Percentiles rank a stretch among this genome's conserved stretches.
These are phyloP conservation scores for Bolinopsis microptera DNA, from an alignment of 37 sponge, comb jelly and placozoan genomes.

Conservation along the genomic window DNA sequence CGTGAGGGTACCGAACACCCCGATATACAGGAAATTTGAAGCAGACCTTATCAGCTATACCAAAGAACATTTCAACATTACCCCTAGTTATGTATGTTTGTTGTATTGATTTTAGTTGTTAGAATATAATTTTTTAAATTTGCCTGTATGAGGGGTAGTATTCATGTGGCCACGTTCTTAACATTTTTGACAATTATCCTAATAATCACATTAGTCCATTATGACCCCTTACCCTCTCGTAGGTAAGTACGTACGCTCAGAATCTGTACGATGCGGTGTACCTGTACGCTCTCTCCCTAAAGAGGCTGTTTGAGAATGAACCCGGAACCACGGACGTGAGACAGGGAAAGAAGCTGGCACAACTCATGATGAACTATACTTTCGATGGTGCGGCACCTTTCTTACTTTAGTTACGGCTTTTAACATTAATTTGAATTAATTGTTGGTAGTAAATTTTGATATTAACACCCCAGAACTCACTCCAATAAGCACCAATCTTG, in stretches of 20 bases:
- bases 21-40: not conserved
- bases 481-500: no score
- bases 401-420: not conserved
- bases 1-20: not conserved
- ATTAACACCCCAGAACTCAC: no score
- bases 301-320: not conserved
- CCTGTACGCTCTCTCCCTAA: not conserved
- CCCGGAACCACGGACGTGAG: not conserved
- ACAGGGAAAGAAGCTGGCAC: not conserved
- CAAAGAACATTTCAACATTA: not conserved
- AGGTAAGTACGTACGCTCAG: slow-evolving; percentile 25
- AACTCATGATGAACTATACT: not conserved
- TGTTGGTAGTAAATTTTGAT: no score
- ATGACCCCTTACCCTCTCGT: no score
- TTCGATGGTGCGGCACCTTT: not conserved
- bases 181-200: no score
- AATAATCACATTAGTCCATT: no score
- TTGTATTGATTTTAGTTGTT: no score
- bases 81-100: not conserved
- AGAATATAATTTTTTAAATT: no score
- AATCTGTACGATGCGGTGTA: slow-evolving; percentile 7
- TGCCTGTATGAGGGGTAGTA: no score
- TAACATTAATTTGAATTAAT: not conserved
- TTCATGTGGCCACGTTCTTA: no score
- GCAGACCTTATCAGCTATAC: not conserved